Percentiles rank a stretch among this genome's conserved stretches.
These are phyloP conservation scores for Dastarcus helophoroides DNA, from an alignment of 2,888 invertebrate genomes.

Conservation along the genomic window DNA sequence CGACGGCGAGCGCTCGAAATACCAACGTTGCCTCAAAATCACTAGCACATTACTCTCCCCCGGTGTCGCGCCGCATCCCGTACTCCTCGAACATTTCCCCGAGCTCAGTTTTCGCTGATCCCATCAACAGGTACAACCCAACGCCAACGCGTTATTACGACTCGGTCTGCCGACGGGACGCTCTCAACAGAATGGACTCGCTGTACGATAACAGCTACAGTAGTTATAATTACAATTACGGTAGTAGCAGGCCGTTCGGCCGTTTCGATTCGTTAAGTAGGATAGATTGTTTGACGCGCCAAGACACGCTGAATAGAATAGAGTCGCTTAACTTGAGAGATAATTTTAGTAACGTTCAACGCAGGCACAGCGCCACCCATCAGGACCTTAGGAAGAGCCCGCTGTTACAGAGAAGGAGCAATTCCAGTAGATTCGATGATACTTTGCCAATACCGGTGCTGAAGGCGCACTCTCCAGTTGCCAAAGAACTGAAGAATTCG, in stretches of 20 bases:
- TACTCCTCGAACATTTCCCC: constrained; percentile 39
- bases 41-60: constrained; percentile 37
- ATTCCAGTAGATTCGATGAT: constrained; percentile 44
- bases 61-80: constrained; percentile 29
- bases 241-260: constrained; percentile 18
- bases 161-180: constrained; percentile 19
- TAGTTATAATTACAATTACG: constrained; percentile 3
- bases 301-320: constrained; percentile 39
- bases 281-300: constrained; percentile 40
- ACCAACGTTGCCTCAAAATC: constrained; percentile 31
- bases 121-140: constrained; percentile 22
- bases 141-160: constrained; percentile 14
- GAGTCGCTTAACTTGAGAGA: constrained; percentile 44
- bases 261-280: constrained; percentile 38
- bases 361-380: constrained; percentile 44
- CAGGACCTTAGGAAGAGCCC: constrained; percentile 44
- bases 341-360: constrained; percentile 33
- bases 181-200: constrained; percentile 24
- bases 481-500: constrained; percentile 34
- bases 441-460: constrained; percentile 51
- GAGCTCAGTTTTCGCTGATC: constrained; percentile 30
- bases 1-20: constrained; percentile 30
- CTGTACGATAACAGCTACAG: constrained; percentile 16
- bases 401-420: constrained; percentile 41
- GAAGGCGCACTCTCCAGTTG: constrained; percentile 40